phyloP scores from a whole-genome alignment of 1,140 invertebrate genomes.

The Drosophila carrolli region DNA sequence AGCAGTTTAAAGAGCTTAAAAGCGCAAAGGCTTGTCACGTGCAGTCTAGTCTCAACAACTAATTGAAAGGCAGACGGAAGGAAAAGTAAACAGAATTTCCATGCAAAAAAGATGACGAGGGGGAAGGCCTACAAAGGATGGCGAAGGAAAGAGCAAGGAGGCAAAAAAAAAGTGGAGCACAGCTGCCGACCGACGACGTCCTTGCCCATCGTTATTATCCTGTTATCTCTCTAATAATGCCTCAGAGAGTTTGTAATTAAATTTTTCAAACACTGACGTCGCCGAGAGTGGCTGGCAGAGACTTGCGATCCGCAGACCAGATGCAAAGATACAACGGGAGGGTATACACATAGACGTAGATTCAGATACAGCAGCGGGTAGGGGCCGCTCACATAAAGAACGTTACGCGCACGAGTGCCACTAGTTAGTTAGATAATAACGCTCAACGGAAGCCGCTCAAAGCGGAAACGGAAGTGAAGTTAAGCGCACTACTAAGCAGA shows the following conservation, averaged over 20 bases:
- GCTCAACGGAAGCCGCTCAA: constrained; percentile 77
- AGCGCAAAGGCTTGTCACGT: constrained; percentile 53
- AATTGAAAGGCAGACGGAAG: constrained; percentile 72
- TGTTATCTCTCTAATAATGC: constrained; percentile 83
- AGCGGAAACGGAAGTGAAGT: constrained; percentile 82
- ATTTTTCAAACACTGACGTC: constrained; percentile 73
- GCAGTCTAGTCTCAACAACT: constrained; percentile 72
- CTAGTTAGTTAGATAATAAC: constrained; percentile 82
- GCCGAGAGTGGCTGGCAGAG: constrained; percentile 28
- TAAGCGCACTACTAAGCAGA: constrained; percentile 82
- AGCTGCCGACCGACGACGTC: constrained; percentile 63
- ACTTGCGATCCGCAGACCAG: constrained; percentile 21
- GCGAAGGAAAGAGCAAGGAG: constrained; percentile 8
- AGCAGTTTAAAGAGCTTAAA: constrained; percentile 39
- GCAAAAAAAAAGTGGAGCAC: constrained; percentile 61
- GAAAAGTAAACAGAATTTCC: constrained; percentile 66
- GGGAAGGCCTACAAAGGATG: constrained; percentile 56
- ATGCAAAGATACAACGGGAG: constrained; percentile 42
- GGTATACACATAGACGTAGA: constrained; percentile 10
- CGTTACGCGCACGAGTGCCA: constrained; percentile 81
- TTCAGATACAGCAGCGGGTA: constrained; percentile 1
- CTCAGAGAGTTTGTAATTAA: constrained; percentile 83
- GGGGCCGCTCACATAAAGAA: constrained; percentile 56
- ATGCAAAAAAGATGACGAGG: constrained; percentile 50
- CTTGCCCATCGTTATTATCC: constrained; percentile 81